Conservation (phyloP, 2,888 invertebrate species). For the Caenorhabditis sp. region DNA sequence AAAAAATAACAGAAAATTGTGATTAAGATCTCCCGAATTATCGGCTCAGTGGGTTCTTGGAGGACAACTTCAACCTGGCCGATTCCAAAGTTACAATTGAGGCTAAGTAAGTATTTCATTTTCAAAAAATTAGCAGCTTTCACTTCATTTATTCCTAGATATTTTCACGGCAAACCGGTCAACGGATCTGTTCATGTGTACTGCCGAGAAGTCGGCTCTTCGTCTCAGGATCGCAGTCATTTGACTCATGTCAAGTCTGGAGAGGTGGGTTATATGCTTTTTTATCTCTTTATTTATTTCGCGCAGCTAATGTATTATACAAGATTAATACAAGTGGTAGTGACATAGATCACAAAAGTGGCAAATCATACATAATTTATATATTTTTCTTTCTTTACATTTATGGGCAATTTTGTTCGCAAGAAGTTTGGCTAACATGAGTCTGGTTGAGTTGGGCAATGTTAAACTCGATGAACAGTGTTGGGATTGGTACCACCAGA, state of each 20-base stretch:
- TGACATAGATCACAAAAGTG: conserved; percentile 43
- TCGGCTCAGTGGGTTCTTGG: conserved; percentile 37
- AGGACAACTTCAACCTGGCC: conserved; percentile 32
- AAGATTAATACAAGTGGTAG: conserved; percentile 6
- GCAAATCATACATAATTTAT: conserved; percentile 47
- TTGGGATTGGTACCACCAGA: conserved; percentile 37
- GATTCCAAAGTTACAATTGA: conserved; percentile 44
- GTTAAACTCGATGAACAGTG: conserved; percentile 51
- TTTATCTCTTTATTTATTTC: conserved; percentile 24
- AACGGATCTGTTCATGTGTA: conserved; percentile 47
- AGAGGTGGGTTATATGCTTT: conserved; percentile 33
- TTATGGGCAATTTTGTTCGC: no score
- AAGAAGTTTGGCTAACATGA: no score
- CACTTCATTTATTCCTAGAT: no score
- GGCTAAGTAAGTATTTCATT: conserved; percentile 43
- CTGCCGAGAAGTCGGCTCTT: conserved; percentile 40
- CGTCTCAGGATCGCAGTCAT: conserved; percentile 43
- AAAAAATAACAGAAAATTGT: not conserved
- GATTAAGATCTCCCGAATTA: conserved; percentile 63
- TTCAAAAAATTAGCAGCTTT: no score
- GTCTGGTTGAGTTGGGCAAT: not conserved
- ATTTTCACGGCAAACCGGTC: conserved; percentile 53
- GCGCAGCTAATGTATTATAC: not conserved
- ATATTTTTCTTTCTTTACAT: conserved; percentile 7
- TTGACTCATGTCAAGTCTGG: conserved; percentile 53